phyloP scores from a whole-genome alignment of 1,140 invertebrate species.

The Drosophila nannoptera region DNA sequence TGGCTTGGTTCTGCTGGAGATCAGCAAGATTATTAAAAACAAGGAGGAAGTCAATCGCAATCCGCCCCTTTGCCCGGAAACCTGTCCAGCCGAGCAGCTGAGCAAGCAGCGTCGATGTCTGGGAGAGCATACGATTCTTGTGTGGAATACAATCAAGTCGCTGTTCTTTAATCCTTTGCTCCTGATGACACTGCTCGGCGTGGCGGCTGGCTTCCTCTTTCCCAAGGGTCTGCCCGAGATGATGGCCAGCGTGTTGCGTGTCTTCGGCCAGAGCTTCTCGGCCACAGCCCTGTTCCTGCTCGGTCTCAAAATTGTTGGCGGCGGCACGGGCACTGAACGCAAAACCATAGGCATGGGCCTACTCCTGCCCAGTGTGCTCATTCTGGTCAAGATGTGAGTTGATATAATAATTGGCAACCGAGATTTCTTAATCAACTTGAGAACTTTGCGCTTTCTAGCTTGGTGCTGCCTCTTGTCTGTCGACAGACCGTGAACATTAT shows the following conservation, averaged over 20 bases:
- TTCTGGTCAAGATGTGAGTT: slow-evolving; percentile 90
- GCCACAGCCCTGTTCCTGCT: slow-evolving; percentile 94
- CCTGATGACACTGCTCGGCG: slow-evolving; percentile 94
- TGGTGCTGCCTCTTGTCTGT: slow-evolving; percentile 92
- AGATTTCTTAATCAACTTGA: background rate
- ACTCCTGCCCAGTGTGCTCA: slow-evolving; percentile 90
- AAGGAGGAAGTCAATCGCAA: slow-evolving; percentile 64
- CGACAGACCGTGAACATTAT: slow-evolving; percentile 90
- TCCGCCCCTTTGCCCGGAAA: slow-evolving; percentile 67
- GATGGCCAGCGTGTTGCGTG: slow-evolving; percentile 87
- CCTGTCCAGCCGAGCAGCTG: slow-evolving; percentile 71
- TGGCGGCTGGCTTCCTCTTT: slow-evolving; percentile 91
- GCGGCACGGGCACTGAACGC: slow-evolving; percentile 85
- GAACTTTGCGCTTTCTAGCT: slow-evolving; percentile 80
- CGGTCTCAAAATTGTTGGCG: slow-evolving; percentile 95
- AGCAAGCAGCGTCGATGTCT: slow-evolving; percentile 61
- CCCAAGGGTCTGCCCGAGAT: slow-evolving; percentile 87
- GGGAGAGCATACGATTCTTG: slow-evolving; percentile 76
- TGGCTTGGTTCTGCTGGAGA: slow-evolving; percentile 94
- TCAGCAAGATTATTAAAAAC: slow-evolving; percentile 83
- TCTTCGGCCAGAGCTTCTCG: slow-evolving; percentile 93
- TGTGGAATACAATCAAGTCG: slow-evolving; percentile 82
- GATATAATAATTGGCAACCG: background rate
- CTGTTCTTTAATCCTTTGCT: slow-evolving; percentile 94
- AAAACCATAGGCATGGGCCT: slow-evolving; percentile 56